Conservation (phyloP, 2,888 invertebrate species). For the Cephus pulcher region DNA sequence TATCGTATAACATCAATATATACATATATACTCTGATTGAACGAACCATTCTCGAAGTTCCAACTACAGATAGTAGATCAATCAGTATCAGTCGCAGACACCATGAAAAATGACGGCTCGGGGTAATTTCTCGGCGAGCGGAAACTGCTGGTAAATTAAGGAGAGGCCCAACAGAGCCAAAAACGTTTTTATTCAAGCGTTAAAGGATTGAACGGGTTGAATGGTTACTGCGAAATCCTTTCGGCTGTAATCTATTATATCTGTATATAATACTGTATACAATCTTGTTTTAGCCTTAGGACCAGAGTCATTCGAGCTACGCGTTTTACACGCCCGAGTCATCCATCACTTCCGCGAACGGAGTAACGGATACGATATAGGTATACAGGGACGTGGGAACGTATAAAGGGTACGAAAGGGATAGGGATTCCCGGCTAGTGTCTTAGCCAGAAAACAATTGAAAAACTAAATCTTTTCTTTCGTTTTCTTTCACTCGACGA, state of each 20-base stretch:
- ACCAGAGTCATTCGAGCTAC: background rate
- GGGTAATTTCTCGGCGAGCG: background rate
- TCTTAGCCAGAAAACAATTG: background rate
- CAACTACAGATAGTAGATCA: background rate
- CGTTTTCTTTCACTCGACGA: background rate
- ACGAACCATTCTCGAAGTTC: background rate
- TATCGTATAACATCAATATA: background rate
- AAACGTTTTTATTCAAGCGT: background rate
- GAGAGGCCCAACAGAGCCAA: background rate
- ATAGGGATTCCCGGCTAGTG: background rate
- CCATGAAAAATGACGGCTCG: background rate
- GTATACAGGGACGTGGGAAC: background rate
- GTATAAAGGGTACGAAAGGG: background rate
- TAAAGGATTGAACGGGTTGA: background rate
- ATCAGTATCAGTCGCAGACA: background rate
- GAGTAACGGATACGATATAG: background rate
- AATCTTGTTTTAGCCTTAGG: background rate
- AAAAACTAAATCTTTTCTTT: background rate
- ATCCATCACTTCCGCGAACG: background rate
- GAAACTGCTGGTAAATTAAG: background rate
- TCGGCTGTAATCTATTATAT: background rate
- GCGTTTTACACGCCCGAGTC: background rate
- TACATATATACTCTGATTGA: background rate
- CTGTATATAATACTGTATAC: background rate
- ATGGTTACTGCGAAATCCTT: background rate